Percentiles rank a stretch among this genome's conserved stretches.
phyloP scores from a whole-genome alignment of 2,888 invertebrate genomes.

The Julus scandinavius region DNA sequence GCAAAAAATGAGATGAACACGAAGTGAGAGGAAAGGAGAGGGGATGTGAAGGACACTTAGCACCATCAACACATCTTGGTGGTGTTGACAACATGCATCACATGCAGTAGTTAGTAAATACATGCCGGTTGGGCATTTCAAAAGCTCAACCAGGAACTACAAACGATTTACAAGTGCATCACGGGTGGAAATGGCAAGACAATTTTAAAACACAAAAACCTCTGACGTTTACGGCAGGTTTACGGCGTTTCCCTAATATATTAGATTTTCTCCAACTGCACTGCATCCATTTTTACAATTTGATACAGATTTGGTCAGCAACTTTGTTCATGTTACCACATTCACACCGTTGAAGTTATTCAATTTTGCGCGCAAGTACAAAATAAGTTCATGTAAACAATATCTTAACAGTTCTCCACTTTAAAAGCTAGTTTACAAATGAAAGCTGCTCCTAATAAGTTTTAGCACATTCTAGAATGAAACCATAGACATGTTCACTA shows the following conservation, averaged over 20 bases:
- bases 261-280: too few relatives aligned
- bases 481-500: too few relatives aligned
- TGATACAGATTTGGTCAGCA: too few relatives aligned
- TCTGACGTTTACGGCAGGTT: not conserved
- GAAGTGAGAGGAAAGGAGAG: slow-evolving; percentile 3
- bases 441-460: too few relatives aligned
- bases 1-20: not conserved
- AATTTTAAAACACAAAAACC: not conserved
- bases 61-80: not conserved
- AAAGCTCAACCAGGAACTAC: not conserved
- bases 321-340: too few relatives aligned
- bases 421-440: too few relatives aligned
- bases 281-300: too few relatives aligned
- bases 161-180: not conserved
- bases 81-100: not conserved
- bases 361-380: too few relatives aligned
- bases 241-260: not conserved
- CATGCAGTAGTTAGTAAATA: not conserved
- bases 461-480: too few relatives aligned
- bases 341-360: too few relatives aligned
- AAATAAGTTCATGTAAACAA: too few relatives aligned
- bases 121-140: not conserved
- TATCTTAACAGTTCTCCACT: too few relatives aligned
- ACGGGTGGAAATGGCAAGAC: not conserved
- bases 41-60: not conserved